A percentile compares a stretch with the other conserved stretches of the same genome.
Conservation (phyloP, 2,888 invertebrate species). For the Penaeus monodon region DNA sequence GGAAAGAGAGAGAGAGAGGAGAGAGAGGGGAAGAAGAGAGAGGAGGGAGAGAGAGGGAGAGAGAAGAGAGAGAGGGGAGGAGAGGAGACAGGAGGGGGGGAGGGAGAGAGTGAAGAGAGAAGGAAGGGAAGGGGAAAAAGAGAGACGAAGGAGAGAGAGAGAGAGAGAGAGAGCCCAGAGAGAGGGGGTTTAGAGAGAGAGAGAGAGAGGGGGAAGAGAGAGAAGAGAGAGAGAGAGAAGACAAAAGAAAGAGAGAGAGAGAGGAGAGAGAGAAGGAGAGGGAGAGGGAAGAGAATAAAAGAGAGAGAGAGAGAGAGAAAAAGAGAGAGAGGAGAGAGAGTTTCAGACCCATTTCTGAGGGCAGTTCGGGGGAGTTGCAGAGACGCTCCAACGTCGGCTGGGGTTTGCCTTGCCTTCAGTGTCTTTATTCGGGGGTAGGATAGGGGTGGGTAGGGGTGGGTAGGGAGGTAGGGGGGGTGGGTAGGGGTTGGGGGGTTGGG, state of each 20-base stretch:
- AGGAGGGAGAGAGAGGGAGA: background rate
- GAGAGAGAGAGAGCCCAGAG: background rate
- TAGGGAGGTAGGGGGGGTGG: too few relatives aligned
- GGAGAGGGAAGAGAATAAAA: background rate
- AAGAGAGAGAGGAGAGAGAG: slow-evolving; percentile 17
- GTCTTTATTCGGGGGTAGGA: too few relatives aligned
- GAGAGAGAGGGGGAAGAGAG: background rate
- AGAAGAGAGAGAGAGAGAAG: background rate
- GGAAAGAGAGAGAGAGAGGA: background rate
- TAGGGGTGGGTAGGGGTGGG: too few relatives aligned
- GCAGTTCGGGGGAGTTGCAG: too few relatives aligned
- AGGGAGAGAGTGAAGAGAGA: background rate
- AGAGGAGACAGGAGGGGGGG: background rate
- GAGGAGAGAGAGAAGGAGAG: background rate
- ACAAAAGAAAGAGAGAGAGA: background rate
- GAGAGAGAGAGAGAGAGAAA: slow-evolving; percentile 23
- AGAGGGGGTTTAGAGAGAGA: background rate
- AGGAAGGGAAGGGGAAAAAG: background rate
- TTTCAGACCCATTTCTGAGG: too few relatives aligned
- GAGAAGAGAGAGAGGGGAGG: background rate
- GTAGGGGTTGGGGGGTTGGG: too few relatives aligned
- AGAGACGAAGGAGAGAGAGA: background rate
- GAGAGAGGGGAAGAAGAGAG: background rate
- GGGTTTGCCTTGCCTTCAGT: too few relatives aligned
- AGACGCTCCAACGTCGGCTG: too few relatives aligned